Evolutionary conservation across 2,797 vertebrate species (phyloP).

Genomic region (Brachymystax lenok): DNA sequence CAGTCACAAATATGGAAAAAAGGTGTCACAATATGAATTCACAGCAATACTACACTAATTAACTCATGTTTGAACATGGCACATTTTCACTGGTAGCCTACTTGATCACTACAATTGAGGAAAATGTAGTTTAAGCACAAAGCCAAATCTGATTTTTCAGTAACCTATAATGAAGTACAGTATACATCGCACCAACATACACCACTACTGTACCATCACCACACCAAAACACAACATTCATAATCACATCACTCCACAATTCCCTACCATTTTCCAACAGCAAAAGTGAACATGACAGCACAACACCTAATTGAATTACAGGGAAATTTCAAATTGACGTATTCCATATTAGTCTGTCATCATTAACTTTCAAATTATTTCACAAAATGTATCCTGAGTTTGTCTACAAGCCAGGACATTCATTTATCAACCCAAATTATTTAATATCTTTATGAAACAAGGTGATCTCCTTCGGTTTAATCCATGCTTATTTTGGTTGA

Average conservation of each 20-base stretch:
- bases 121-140: background rate
- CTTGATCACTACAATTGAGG: slow-evolving; percentile 18
- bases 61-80: background rate
- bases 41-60: background rate
- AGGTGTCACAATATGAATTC: background rate
- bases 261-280: background rate
- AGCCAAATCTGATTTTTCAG: background rate
- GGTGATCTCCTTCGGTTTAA: slow-evolving; percentile 27
- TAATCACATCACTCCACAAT: slow-evolving; percentile 9
- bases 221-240: slow-evolving; percentile 21
- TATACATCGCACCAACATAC: background rate
- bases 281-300: background rate
- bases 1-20: slow-evolving; percentile 17
- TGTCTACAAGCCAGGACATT: background rate
- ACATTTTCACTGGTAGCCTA: slow-evolving; percentile 6
- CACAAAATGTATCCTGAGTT: background rate
- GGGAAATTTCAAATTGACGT: background rate
- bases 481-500: slow-evolving; percentile 5
- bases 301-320: background rate
- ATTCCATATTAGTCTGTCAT: slow-evolving; percentile 11
- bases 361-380: slow-evolving; percentile 11
- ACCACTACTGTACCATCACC: background rate
- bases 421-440: background rate
- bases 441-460: slow-evolving; percentile 16
- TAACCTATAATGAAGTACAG: background rate